Evolutionary conservation across 2,113 vertebrate genomes (phyloP).

Genomic region (Henicopernis longicauda): DNA sequence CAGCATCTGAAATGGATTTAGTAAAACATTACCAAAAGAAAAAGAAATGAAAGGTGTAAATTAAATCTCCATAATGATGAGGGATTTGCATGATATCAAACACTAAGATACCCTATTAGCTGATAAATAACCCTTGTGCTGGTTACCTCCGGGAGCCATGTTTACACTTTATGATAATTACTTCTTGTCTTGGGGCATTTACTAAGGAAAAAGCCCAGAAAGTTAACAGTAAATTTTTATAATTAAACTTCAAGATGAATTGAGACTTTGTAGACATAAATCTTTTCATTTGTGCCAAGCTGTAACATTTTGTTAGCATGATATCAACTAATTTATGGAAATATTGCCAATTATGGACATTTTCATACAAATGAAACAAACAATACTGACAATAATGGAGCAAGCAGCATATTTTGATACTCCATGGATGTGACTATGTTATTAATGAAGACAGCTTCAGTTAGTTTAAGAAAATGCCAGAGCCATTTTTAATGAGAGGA

Average conservation of each 20-base stretch:
- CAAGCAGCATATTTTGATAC: neutral
- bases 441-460: neutral
- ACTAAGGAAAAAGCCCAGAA: constrained; percentile 32
- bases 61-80: constrained; percentile 56
- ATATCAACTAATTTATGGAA: constrained; percentile 5
- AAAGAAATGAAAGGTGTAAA: constrained; percentile 59
- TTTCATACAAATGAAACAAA: neutral
- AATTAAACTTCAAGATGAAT: constrained; percentile 65
- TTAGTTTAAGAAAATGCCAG: neutral
- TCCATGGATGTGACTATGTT: neutral
- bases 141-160: constrained; percentile 24
- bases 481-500: neutral
- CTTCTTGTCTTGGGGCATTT: constrained; percentile 51
- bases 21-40: constrained; percentile 5
- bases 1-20: constrained; percentile 24
- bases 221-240: constrained; percentile 52
- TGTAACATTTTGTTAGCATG: neutral
- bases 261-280: neutral
- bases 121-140: constrained; percentile 58
- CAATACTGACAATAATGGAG: neutral
- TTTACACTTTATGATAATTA: constrained; percentile 58
- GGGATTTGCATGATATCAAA: constrained; percentile 49
- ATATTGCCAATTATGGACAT: neutral
- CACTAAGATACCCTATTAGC: constrained; percentile 37
- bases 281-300: constrained; percentile 24